Conservation (phyloP, 2,888 invertebrate species). For the Euzophera pinguis region DNA sequence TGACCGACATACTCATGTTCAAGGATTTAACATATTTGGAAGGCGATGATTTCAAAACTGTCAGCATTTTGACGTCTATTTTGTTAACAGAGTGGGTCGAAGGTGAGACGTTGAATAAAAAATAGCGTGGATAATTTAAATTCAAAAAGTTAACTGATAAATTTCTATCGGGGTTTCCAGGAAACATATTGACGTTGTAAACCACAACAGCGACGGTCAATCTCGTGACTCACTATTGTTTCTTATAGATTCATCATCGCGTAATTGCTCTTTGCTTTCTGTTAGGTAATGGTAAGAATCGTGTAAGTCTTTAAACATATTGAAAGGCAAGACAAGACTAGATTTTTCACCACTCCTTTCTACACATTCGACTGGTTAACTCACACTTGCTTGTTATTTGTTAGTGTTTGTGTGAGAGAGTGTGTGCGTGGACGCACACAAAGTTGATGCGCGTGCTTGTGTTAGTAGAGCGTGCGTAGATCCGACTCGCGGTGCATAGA, state of each 20-base stretch:
- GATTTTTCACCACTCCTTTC: conserved; percentile 71
- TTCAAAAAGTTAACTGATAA: not conserved
- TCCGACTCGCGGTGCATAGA: conserved; percentile 49
- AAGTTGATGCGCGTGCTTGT: conserved; percentile 38
- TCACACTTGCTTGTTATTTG: conserved; percentile 36
- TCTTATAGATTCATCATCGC: conserved; percentile 14
- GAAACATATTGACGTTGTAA: conserved; percentile 21
- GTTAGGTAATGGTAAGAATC: conserved; percentile 5
- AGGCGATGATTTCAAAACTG: conserved; percentile 72
- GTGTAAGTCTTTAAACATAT: conserved; percentile 20
- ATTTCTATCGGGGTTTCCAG: conserved; percentile 18
- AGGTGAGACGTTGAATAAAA: conserved; percentile 38
- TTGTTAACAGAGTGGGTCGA: conserved; percentile 51
- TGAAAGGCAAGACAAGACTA: conserved; percentile 46
- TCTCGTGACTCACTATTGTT: conserved; percentile 22
- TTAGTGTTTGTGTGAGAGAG: conserved; percentile 26
- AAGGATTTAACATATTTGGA: conserved; percentile 79
- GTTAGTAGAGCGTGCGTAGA: conserved; percentile 58
- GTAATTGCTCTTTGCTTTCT: conserved; percentile 5
- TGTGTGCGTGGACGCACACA: conserved; percentile 42
- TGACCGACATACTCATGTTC: conserved; percentile 74
- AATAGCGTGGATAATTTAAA: conserved; percentile 6
- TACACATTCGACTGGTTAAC: conserved; percentile 44
- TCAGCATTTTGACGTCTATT: conserved; percentile 60
- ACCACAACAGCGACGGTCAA: conserved; percentile 16